Base-by-base conservation (phyloP, 2,797 vertebrate genomes). In the Myioborus miniatus region DNA sequence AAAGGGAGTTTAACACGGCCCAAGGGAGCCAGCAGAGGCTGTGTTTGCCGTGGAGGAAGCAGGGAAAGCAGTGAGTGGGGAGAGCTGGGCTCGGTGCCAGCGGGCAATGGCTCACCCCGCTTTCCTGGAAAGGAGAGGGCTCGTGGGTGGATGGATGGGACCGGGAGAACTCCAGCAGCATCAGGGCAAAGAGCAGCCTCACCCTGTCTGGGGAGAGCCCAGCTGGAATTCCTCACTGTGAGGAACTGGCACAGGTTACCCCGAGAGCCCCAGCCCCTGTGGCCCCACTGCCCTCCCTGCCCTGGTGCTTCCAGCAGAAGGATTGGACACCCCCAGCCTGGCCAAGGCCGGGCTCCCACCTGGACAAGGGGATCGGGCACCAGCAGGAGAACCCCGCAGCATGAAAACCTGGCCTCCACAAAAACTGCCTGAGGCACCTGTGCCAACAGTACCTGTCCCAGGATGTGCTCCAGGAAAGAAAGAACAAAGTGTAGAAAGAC, bases 11-110 rank as follows among this genome's bases (percentile, higher is more conserved):
- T 4, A 30, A 30, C 26, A 77, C 1, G 0, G n/a, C 7, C n/a
- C 0, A 0, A 1, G 1, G 78, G 55, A 26, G 58, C 11, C 2
- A 2, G 70, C 11, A 24, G 55, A n/a, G 55, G 32, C 1, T 10
- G 47, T 10, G 2, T 29, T 37, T 41, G 43, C 60, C 19, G 0
- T 0, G 19, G 37, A 46, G 86, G 65, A 36, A 56, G 65, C 67
- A 14, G 76, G 65, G 80, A 92, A 70, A 83, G 75, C 74, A 24
- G 75, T 16, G 67, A 74, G 36, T 7, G 0, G 36, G 43, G 63
- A 39, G 43, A 34, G 83, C 75, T 0, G 3, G 70, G 90, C 62
- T 9, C 2, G 0, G 62, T 0, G 65, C 92, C 93, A 70, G 12
- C 2, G 0, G 36, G 24, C 58, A 17, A 1, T 1, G 34, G 32